Evolutionary conservation across 2,113 vertebrate species (phyloP).

Genomic region (Ictalurus punctatus): DNA sequence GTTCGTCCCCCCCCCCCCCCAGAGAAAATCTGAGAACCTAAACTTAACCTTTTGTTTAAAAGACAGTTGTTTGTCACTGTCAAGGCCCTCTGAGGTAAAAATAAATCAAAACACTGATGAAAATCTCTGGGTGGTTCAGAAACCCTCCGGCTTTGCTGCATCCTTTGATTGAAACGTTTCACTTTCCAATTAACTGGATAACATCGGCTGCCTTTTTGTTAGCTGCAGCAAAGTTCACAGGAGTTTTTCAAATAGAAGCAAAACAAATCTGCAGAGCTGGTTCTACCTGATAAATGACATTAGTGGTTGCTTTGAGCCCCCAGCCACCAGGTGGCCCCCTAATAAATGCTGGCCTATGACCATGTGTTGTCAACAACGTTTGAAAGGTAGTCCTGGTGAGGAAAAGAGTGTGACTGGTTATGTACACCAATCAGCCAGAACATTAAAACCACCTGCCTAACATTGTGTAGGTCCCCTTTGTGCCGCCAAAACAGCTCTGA

Average conservation of each 20-base stretch:
- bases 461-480: no score
- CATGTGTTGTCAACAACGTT: background rate
- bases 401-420: background rate
- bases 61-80: background rate
- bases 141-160: background rate
- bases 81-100: background rate
- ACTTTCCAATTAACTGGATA: background rate
- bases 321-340: background rate
- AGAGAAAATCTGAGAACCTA: background rate
- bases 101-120: conserved; percentile 5
- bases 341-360: background rate
- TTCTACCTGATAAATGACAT: background rate
- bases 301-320: background rate
- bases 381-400: background rate
- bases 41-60: background rate
- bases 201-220: conserved; percentile 7
- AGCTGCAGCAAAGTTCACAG: background rate
- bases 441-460: no score
- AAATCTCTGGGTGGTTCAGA: background rate
- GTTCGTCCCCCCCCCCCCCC: background rate
- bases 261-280: background rate
- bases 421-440: no score
- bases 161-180: conserved; percentile 1
- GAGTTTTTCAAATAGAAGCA: background rate
- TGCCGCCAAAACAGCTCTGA: no score